Evolutionary conservation across 2,797 vertebrate genomes (phyloP).

Genomic region (Serranus cabrilla): DNA sequence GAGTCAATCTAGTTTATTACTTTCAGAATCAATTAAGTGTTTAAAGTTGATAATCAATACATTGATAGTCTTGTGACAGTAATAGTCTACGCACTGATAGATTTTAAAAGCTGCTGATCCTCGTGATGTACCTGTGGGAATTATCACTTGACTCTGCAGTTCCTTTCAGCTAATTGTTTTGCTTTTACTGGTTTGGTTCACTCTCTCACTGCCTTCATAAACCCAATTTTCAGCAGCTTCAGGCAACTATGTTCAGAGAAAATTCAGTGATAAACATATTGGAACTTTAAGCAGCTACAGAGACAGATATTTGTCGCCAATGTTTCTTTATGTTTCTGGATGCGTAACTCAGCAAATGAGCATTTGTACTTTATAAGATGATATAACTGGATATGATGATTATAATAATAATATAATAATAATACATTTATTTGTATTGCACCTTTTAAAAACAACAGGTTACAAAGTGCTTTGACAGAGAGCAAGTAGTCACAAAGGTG

Average conservation of each 20-base stretch:
- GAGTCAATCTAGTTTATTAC: not conserved
- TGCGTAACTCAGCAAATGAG: slow-evolving; percentile 6
- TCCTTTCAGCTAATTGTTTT: slow-evolving; percentile 1
- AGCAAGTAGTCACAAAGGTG: too few relatives aligned
- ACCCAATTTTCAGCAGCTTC: not conserved
- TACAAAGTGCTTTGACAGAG: too few relatives aligned
- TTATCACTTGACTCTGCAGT: not conserved
- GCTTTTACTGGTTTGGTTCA: slow-evolving; percentile 11
- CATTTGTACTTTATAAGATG: not conserved
- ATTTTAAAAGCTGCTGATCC: not conserved
- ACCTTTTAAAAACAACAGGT: too few relatives aligned
- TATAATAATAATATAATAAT: too few relatives aligned
- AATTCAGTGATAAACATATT: not conserved
- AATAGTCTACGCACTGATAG: too few relatives aligned
- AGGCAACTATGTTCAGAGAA: slow-evolving; percentile 5
- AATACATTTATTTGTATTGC: too few relatives aligned
- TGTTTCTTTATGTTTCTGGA: not conserved
- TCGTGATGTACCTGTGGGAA: not conserved
- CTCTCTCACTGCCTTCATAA: not conserved
- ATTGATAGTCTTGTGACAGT: not conserved
- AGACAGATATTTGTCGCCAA: not conserved
- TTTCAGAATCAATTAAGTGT: not conserved
- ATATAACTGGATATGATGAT: not conserved
- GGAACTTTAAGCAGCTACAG: not conserved
- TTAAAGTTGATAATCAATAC: not conserved